phyloP scores from a whole-genome alignment of 2,888 invertebrate genomes.

The Gandaritis pyraliata region DNA sequence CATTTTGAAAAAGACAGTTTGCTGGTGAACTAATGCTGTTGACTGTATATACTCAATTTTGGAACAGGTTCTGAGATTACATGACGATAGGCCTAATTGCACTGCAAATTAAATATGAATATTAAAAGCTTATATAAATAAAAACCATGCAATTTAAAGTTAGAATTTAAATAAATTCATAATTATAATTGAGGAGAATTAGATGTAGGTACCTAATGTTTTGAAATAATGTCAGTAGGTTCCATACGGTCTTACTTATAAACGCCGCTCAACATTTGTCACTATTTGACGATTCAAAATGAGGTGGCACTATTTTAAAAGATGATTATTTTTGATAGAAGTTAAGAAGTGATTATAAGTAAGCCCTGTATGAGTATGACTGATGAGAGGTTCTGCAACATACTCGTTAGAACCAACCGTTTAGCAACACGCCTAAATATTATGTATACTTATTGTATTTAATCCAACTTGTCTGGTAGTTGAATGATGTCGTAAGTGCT shows the following conservation, averaged over 20 bases:
- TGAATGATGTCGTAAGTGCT: conserved; percentile 30
- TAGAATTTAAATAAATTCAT: conserved; percentile 10
- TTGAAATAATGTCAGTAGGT: conserved; percentile 10
- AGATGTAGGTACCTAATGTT: neutral
- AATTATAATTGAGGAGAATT: neutral
- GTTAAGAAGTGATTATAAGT: no score
- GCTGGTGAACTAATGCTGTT: no score
- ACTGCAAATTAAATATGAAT: neutral
- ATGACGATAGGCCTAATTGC: conserved; percentile 1
- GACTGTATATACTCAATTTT: no score
- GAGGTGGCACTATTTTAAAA: no score
- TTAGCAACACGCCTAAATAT: conserved; percentile 31
- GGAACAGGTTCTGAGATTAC: neutral
- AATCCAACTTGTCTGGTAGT: conserved; percentile 37
- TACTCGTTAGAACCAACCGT: conserved; percentile 17
- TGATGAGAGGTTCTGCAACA: conserved; percentile 33
- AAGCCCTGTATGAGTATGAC: conserved; percentile 25
- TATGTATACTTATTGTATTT: no score
- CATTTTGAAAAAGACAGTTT: no score
- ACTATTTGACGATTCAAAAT: no score
- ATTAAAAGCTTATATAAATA: conserved; percentile 1
- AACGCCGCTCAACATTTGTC: no score
- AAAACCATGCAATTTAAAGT: neutral
- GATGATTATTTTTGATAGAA: no score
- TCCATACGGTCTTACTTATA: no score